Evolutionary conservation across 2,888 invertebrate species (phyloP).

Genomic region (Epiblema foenella): DNA sequence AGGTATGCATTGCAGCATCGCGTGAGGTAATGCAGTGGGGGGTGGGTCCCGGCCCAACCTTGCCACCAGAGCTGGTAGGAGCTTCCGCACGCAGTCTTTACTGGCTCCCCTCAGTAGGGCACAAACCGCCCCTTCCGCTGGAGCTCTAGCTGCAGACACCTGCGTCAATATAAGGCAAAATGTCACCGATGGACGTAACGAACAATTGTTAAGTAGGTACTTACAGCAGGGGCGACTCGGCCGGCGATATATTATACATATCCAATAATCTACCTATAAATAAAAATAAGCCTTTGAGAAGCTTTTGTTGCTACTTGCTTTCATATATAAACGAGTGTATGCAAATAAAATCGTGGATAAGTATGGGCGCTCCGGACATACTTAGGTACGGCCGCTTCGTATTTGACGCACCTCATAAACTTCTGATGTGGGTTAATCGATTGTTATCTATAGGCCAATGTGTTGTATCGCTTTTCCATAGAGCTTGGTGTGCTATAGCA

Average conservation of each 20-base stretch:
- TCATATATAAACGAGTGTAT: neutral
- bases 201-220: too few relatives aligned
- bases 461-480: neutral
- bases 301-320: neutral
- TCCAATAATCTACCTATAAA: too few relatives aligned
- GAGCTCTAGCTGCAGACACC: constrained; percentile 75
- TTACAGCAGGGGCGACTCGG: neutral
- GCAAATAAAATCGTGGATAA: constrained; percentile 26
- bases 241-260: neutral
- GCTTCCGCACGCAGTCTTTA: constrained; percentile 66
- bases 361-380: constrained; percentile 7
- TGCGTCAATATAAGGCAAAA: constrained; percentile 50
- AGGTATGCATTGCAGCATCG: constrained; percentile 72
- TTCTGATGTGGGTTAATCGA: neutral
- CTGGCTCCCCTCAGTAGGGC: constrained; percentile 72
- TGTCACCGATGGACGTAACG: neutral
- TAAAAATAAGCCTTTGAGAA: neutral
- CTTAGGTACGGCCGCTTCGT: neutral
- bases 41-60: constrained; percentile 80
- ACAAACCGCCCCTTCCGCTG: constrained; percentile 79
- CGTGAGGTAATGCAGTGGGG: constrained; percentile 80
- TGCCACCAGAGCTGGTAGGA: constrained; percentile 76
- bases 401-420: constrained; percentile 5
- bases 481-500: neutral
- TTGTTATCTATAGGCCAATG: neutral